phyloP scores from a whole-genome alignment of 2,113 vertebrate genomes.

The Ceuthmochares aereus region DNA sequence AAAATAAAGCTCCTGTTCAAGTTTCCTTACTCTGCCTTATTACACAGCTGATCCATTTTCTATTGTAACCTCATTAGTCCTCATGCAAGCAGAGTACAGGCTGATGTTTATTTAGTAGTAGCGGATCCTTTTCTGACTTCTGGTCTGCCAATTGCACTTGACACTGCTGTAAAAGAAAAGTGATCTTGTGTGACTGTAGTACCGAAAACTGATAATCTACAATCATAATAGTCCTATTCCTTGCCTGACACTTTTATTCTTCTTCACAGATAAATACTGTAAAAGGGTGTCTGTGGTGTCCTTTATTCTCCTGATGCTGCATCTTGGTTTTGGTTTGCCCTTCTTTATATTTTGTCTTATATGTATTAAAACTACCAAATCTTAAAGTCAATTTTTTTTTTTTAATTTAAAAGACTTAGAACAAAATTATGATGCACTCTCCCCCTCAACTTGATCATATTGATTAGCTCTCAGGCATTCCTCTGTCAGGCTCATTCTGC shows the following conservation, averaged over 20 bases:
- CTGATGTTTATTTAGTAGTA: slow-evolving; percentile 53
- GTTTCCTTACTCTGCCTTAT: not conserved
- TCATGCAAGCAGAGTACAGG: not conserved
- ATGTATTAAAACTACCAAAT: slow-evolving; percentile 76
- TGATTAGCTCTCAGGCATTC: slow-evolving; percentile 80
- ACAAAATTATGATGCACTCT: slow-evolving; percentile 66
- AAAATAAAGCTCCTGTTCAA: not conserved
- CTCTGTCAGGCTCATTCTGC: slow-evolving; percentile 84
- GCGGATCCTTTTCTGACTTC: slow-evolving; percentile 33
- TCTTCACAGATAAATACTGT: not conserved
- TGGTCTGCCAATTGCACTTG: slow-evolving; percentile 49
- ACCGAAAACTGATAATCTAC: slow-evolving; percentile 45
- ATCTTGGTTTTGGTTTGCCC: slow-evolving; percentile 1
- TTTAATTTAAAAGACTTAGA: slow-evolving; percentile 72
- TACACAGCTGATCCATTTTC: slow-evolving; percentile 21
- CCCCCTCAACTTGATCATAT: slow-evolving; percentile 68
- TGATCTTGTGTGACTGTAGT: slow-evolving; percentile 26
- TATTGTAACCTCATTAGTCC: slow-evolving; percentile 8
- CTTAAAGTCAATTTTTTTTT: slow-evolving; percentile 66
- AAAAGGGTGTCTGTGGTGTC: not conserved
- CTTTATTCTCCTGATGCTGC: not conserved
- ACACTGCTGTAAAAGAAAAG: slow-evolving; percentile 31
- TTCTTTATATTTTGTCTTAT: slow-evolving; percentile 77
- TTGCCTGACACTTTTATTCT: slow-evolving; percentile 32
- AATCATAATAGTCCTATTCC: slow-evolving; percentile 13